Conservation (phyloP, 2,113 vertebrate genomes). For the Heterotis niloticus region DNA sequence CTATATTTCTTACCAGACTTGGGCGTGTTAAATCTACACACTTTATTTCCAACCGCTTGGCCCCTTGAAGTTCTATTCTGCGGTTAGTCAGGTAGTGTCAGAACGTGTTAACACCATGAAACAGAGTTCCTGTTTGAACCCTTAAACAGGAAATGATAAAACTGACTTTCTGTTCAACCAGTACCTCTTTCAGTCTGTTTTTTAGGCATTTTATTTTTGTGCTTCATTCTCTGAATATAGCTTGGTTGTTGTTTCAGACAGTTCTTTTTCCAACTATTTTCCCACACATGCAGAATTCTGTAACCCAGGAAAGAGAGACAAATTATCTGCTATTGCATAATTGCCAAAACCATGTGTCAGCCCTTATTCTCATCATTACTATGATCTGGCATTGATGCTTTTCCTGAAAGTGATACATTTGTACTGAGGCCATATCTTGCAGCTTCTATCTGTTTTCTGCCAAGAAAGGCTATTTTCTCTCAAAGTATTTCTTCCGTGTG, state of each 20-base stretch:
- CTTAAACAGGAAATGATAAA: conserved; percentile 19
- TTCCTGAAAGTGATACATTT: neutral
- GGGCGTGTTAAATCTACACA: too few species aligned
- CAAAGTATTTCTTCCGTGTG: too few species aligned
- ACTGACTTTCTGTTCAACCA: neutral
- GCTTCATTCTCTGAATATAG: neutral
- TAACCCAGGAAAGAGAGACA: too few species aligned
- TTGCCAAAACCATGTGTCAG: too few species aligned
- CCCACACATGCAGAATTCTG: too few species aligned
- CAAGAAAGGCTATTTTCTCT: neutral
- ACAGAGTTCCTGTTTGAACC: neutral
- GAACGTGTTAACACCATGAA: neutral
- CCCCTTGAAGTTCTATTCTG: neutral
- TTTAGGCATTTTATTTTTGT: neutral
- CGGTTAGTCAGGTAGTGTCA: neutral
- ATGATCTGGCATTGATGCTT: neutral
- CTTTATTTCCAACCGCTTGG: too few species aligned
- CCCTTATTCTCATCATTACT: neutral
- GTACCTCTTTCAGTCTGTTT: neutral
- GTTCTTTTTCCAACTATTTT: too few species aligned
- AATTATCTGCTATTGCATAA: too few species aligned
- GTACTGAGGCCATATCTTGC: neutral
- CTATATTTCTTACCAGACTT: too few species aligned
- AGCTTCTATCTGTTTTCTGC: neutral
- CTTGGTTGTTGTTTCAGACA: neutral